Evolutionary conservation across 1,140 invertebrate genomes (phyloP), one percentile per base, ranked within the genome.

Genomic region (Brachionus asplanchnoidis): DNA sequence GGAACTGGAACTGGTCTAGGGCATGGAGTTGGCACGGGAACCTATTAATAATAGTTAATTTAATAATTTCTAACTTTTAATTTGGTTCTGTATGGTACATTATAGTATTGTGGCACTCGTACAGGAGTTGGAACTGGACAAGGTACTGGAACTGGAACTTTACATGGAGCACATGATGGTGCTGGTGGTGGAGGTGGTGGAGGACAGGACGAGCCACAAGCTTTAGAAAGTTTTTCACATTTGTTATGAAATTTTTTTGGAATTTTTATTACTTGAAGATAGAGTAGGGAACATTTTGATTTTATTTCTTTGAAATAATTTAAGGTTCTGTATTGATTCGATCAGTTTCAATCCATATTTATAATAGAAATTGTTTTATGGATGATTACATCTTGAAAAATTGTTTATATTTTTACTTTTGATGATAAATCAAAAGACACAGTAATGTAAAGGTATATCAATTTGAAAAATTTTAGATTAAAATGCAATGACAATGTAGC

Each of bases 331-430:
- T 60, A 60, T 60, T 23, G 53, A 60, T 20, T 60, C 20, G 53
- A 60, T 60, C 53, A 60, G 53, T 20, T 20, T 17, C 5, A 3
- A 60, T 60, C 53, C 53, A 60, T 60, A 60, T 60, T 60, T 60
- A 60, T 60, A 60, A 60, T 60, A 60, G 20, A 60, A 60, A 9
- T 8, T 20, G 17, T 17, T 60, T 60, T 60, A 60, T 60, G 53
- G 53, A 60, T 60, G 53, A 60, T 26, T 60, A 60, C 53, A 8
- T 60, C 53, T 60, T 9, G 20, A 8, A 20, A 17, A 60, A 60
- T 60, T 60, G 53, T 60, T 60, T 60, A 60, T 60, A 60, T 60
- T 60, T 60, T 60, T 60, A 60, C 20, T 60, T 60, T 60, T 60
- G 53, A 20, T 60, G 5, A 17, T 20, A 60, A n/a, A 60, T 60